Evolutionary conservation across 2,797 vertebrate genomes (phyloP).

Genomic region (Schizothorax lantsangensis): DNA sequence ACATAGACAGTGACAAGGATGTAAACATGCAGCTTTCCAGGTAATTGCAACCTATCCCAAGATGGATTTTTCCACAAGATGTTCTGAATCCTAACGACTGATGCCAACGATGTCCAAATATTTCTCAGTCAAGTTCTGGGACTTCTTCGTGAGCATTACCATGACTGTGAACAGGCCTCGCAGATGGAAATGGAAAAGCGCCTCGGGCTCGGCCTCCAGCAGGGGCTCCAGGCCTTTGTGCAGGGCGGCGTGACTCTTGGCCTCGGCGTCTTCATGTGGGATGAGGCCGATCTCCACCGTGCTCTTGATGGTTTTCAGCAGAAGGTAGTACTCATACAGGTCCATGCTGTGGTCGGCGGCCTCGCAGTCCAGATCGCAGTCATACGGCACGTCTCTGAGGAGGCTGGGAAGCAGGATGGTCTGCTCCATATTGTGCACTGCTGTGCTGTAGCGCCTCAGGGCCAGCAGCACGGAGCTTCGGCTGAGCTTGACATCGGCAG

Average conservation of each 20-base stretch:
- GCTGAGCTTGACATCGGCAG: conserved; percentile 67
- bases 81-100: conserved; percentile 42
- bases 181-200: conserved; percentile 83
- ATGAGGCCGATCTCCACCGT: conserved; percentile 80
- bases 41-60: neutral
- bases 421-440: conserved; percentile 86
- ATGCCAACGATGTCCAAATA: conserved; percentile 87
- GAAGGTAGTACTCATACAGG: conserved; percentile 82
- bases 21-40: neutral
- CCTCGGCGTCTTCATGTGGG: conserved; percentile 64
- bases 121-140: conserved; percentile 80
- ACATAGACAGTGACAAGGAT: neutral
- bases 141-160: conserved; percentile 80
- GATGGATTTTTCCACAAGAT: neutral
- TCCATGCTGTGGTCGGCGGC: conserved; percentile 64
- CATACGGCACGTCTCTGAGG: conserved; percentile 79
- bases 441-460: conserved; percentile 80
- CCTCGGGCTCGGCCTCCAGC: conserved; percentile 76
- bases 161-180: conserved; percentile 85
- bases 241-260: conserved; percentile 53
- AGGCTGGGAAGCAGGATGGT: conserved; percentile 89
- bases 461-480: conserved; percentile 74
- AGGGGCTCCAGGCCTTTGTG: conserved; percentile 50
- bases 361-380: conserved; percentile 56
- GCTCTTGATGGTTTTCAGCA: conserved; percentile 85